Evolutionary conservation across 2,113 vertebrate genomes (phyloP).

Genomic region (Perca fluviatilis): DNA sequence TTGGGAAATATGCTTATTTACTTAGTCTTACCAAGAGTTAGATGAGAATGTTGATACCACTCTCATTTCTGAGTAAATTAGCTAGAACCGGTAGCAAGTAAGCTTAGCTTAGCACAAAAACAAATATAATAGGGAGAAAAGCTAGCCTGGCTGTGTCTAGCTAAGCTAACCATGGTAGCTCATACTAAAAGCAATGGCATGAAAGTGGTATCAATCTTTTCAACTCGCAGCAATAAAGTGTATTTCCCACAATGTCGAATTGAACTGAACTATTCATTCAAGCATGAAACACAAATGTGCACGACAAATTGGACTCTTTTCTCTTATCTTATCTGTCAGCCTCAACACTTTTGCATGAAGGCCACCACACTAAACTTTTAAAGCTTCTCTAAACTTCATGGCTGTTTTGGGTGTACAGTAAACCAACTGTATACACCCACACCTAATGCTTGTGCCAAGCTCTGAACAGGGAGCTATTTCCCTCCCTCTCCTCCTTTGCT

Average conservation of each 20-base stretch:
- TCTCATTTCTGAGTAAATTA: neutral
- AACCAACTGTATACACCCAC: constrained; percentile 71
- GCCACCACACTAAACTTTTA: constrained; percentile 51
- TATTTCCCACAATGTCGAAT: neutral
- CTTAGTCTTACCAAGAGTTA: neutral
- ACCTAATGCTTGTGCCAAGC: constrained; percentile 65
- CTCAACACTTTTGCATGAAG: constrained; percentile 25
- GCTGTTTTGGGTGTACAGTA: constrained; percentile 67
- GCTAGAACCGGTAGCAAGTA: neutral
- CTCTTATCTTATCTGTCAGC: neutral
- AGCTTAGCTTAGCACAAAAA: neutral
- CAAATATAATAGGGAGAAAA: neutral
- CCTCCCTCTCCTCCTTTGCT: constrained; percentile 72
- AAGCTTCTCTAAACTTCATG: constrained; percentile 46
- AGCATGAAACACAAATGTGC: constrained; percentile 16
- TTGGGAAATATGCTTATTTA: neutral
- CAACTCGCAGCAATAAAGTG: neutral
- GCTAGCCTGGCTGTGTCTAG: neutral
- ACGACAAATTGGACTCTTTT: neutral
- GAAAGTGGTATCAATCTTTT: neutral
- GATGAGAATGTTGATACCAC: neutral
- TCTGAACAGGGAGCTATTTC: constrained; percentile 73
- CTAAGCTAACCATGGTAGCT: neutral
- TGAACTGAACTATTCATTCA: neutral
- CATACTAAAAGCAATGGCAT: neutral